Evolutionary conservation across 2,113 vertebrate genomes (phyloP).

Genomic region (Neoarius graeffei): DNA sequence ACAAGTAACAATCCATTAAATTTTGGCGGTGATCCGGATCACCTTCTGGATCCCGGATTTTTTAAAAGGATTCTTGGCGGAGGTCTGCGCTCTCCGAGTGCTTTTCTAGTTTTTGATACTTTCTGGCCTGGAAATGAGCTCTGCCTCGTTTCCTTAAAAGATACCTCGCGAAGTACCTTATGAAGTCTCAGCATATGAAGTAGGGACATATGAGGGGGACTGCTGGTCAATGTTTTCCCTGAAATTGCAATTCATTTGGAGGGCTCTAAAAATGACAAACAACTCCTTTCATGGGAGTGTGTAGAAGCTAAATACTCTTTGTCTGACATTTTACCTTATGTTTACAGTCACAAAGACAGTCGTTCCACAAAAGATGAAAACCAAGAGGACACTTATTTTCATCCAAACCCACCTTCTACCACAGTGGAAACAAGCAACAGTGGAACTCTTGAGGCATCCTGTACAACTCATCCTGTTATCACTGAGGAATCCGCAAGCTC

Average conservation of each 20-base stretch:
- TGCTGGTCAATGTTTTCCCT: background rate
- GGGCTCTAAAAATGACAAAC: background rate
- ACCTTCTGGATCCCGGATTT: too few relatives aligned
- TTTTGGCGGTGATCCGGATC: too few relatives aligned
- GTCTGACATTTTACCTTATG: conserved; percentile 17
- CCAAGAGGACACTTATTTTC: conserved; percentile 43
- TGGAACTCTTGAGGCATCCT: conserved; percentile 7
- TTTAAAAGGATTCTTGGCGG: too few relatives aligned
- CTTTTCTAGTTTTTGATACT: background rate
- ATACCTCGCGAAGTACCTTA: background rate
- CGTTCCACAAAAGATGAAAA: background rate
- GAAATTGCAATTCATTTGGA: background rate
- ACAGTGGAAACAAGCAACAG: background rate
- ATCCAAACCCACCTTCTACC: conserved; percentile 34
- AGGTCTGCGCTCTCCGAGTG: too few relatives aligned
- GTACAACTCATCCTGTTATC: background rate
- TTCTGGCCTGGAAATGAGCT: background rate
- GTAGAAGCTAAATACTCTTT: background rate
- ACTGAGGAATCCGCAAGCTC: conserved; percentile 20
- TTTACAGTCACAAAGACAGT: conserved; percentile 23
- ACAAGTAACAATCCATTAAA: too few relatives aligned
- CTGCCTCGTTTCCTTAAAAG: background rate
- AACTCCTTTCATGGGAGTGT: background rate
- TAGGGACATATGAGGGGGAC: background rate
- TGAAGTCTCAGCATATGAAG: background rate